Evolutionary conservation across 2,113 vertebrate species (phyloP).

Genomic region (Pituophis catenifer): DNA sequence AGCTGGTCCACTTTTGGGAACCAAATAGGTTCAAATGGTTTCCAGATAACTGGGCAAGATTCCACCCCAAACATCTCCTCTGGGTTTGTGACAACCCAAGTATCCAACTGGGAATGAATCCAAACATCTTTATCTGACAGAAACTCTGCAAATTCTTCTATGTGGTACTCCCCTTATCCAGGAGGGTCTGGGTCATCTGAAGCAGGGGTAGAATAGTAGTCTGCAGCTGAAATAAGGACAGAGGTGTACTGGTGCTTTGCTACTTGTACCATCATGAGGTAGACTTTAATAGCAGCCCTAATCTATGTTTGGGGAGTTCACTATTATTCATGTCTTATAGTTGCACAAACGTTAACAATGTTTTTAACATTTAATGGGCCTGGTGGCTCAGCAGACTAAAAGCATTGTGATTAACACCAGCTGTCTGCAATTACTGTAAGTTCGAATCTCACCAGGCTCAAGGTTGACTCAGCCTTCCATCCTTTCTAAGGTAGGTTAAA

Average conservation of each 20-base stretch:
- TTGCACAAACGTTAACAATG: background rate
- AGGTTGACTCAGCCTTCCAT: no score
- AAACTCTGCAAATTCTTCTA: background rate
- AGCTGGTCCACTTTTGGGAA: background rate
- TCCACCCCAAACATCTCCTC: background rate
- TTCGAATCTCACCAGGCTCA: no score
- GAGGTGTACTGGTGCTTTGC: background rate
- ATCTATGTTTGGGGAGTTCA: background rate
- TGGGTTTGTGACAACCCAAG: background rate
- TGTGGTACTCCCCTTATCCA: background rate
- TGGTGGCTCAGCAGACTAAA: no score
- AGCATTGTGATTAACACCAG: no score
- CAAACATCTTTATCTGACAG: background rate
- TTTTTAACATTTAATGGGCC: no score
- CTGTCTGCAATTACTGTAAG: no score
- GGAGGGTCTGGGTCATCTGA: background rate
- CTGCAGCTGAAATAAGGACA: background rate
- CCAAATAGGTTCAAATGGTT: background rate
- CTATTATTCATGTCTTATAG: background rate
- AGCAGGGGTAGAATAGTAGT: background rate
- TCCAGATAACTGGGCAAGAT: background rate
- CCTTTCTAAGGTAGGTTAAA: no score
- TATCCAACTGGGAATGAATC: background rate
- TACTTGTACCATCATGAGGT: background rate
- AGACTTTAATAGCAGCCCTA: background rate